Conservation (phyloP, 2,888 invertebrate species). For the Cetonia aurata region DNA sequence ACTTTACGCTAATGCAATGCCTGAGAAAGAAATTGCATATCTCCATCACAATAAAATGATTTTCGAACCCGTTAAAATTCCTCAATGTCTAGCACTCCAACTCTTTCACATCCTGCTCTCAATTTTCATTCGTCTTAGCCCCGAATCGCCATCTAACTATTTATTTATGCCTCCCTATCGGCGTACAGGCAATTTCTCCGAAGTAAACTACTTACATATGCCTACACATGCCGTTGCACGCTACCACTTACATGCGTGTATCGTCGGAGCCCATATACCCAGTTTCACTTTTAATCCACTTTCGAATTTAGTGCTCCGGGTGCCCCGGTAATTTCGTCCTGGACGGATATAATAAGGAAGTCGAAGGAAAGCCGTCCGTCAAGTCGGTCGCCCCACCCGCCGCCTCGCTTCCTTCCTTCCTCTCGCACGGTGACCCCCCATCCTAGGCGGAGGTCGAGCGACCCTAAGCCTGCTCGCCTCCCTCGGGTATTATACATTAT, state of each 20-base stretch:
- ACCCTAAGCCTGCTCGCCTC: constrained; percentile 48
- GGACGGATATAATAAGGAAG: constrained; percentile 37
- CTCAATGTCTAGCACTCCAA: too few relatives aligned
- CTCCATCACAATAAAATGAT: too few relatives aligned
- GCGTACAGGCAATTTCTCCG: too few relatives aligned
- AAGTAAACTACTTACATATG: neutral
- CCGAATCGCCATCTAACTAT: constrained; percentile 9
- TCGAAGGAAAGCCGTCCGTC: constrained; percentile 38
- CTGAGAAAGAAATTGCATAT: too few relatives aligned
- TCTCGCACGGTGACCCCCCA: neutral
- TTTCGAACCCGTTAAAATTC: too few relatives aligned
- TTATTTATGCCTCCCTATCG: constrained; percentile 12
- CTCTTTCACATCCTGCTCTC: too few relatives aligned
- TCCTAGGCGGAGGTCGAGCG: constrained; percentile 34
- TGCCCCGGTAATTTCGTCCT: constrained; percentile 33
- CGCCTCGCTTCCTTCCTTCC: neutral
- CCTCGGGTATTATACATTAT: constrained; percentile 53
- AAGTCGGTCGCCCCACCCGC: constrained; percentile 8
- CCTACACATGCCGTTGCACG: neutral
- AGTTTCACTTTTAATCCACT: constrained; percentile 39
- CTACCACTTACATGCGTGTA: neutral
- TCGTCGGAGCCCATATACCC: neutral
- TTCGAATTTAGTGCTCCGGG: constrained; percentile 35
- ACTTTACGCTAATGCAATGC: too few relatives aligned
- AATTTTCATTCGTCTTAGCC: neutral